These are phyloP conservation scores for Pavo muticus DNA, from an alignment of 2,113 vertebrate genomes.

Conservation along the genomic window DNA sequence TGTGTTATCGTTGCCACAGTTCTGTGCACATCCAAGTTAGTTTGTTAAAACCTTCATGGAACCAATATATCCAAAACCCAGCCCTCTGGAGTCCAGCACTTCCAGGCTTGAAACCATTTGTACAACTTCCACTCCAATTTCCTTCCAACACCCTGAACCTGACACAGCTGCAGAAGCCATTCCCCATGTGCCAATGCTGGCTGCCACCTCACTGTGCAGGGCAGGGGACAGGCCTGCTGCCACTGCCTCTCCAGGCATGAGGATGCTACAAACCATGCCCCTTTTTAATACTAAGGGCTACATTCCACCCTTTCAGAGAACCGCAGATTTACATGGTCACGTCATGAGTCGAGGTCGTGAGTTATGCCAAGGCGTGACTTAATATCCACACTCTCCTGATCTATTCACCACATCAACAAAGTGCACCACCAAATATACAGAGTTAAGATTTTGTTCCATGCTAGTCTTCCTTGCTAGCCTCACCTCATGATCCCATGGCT, in stretches of 20 bases:
- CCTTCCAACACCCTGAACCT: neutral
- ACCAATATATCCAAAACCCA: neutral
- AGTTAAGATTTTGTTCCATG: neutral
- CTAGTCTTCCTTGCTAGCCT: neutral
- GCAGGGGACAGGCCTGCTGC: neutral
- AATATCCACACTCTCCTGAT: neutral
- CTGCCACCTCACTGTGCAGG: neutral
- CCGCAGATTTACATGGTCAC: neutral
- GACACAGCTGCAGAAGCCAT: rapidly evolving
- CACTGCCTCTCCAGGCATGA: neutral
- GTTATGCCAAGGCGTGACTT: rapidly evolving
- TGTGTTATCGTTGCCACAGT: slow-evolving; percentile 20
- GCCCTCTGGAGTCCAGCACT: neutral
- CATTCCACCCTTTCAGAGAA: neutral
- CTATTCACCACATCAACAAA: neutral
- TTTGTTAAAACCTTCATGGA: neutral
- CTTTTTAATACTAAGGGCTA: neutral
- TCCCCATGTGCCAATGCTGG: neutral
- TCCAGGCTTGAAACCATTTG: neutral
- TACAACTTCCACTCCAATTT: neutral
- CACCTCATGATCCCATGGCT: neutral
- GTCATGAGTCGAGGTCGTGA: neutral
- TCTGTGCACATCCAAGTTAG: neutral
- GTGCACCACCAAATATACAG: neutral
- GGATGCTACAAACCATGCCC: neutral